Percentiles rank a stretch among this genome's conserved stretches.
phyloP scores from a whole-genome alignment of 2,797 vertebrate genomes.

The Pangasius larnaudii region DNA sequence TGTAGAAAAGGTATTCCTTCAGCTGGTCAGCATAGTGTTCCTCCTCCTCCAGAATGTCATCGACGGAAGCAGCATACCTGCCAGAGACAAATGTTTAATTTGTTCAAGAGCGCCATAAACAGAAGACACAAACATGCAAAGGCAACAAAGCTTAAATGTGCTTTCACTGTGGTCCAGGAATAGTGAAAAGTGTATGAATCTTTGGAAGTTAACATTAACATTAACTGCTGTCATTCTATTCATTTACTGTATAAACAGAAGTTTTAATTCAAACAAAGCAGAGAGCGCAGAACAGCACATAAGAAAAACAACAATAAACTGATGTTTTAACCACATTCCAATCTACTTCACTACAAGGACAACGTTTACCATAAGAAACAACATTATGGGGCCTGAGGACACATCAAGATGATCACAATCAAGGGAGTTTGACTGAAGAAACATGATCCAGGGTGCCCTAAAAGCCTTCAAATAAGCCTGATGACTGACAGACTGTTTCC shows the following conservation, averaged over 20 bases:
- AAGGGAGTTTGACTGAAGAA: conserved; percentile 33
- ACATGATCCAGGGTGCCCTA: conserved; percentile 42
- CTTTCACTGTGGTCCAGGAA: neutral
- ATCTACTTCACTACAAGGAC: neutral
- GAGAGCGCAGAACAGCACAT: neutral
- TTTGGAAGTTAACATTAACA: neutral
- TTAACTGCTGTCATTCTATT: neutral
- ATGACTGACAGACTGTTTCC: conserved; percentile 49
- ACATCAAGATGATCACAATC: conserved; percentile 15
- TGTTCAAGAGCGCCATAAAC: no score
- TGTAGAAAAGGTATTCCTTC: conserved; percentile 96
- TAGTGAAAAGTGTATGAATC: neutral
- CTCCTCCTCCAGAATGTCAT: conserved; percentile 96
- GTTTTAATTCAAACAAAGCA: conserved; percentile 9
- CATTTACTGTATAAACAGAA: conserved; percentile 14
- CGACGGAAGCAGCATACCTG: conserved; percentile 93
- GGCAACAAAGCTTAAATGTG: neutral
- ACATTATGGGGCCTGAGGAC: conserved; percentile 10
- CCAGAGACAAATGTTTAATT: conserved; percentile 9
- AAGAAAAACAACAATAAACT: neutral
- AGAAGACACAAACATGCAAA: neutral
- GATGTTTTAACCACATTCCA: neutral
- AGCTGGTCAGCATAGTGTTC: conserved; percentile 96
- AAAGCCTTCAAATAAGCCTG: conserved; percentile 30
- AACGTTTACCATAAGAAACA: conserved; percentile 7